Percentiles rank a stretch among this genome's conserved stretches.
These are phyloP conservation scores for Orchesella flavescens DNA, from an alignment of 2,888 invertebrate genomes.

Conservation along the genomic window DNA sequence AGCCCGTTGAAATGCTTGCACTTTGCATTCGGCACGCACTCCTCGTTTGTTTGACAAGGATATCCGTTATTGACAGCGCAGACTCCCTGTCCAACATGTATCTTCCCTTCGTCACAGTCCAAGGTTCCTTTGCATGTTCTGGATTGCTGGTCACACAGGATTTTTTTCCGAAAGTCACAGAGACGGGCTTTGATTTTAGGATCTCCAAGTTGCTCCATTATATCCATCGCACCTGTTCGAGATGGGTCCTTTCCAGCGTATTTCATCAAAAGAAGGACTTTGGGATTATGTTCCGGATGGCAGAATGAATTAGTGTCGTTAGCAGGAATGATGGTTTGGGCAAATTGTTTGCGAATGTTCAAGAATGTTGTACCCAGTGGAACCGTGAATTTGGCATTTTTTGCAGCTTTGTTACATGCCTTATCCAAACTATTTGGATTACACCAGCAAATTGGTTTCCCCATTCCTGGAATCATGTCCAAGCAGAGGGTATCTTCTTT, in stretches of 20 bases:
- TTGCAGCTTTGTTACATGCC: background rate
- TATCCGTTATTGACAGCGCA: constrained; percentile 11
- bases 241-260: constrained; percentile 7
- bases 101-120: background rate
- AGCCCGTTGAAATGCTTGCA: background rate
- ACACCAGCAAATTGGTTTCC: constrained; percentile 40
- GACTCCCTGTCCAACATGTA: constrained; percentile 21
- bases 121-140: background rate
- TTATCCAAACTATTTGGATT: background rate
- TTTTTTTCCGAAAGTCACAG: background rate
- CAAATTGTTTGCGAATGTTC: background rate
- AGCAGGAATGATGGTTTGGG: background rate
- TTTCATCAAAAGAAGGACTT: background rate
- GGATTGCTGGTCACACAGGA: background rate
- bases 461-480: constrained; percentile 35
- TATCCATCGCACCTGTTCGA: background rate
- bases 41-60: constrained; percentile 3
- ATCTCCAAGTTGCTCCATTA: constrained; percentile 8
- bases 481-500: constrained; percentile 21
- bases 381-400: background rate
- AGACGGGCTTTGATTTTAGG: background rate
- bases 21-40: background rate
- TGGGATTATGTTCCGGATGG: constrained; percentile 6
- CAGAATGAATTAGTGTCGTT: background rate
- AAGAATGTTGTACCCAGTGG: background rate